Base-by-base conservation (phyloP, 2,888 invertebrate genomes). In the Stramonita haemastoma region DNA sequence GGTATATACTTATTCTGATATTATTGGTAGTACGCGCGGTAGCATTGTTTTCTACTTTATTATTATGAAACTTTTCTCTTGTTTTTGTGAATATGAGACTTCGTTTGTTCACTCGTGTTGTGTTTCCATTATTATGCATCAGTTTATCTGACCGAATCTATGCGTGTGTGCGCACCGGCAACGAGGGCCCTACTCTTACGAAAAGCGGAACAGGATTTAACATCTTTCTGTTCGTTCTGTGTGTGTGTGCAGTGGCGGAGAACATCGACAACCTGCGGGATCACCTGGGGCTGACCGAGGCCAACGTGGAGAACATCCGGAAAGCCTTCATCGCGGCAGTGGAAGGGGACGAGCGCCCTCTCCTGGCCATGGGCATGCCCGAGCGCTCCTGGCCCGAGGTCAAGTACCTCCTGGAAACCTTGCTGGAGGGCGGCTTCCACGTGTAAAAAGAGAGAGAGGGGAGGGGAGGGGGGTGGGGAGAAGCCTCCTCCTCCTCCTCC, bases 311-410 rank as follows among this genome's bases (percentile, higher is more conserved):
- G 36, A 93, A 94, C 89, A 91, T 95, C 29, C 91, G 92, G n/a
- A 92, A 91, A 56, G 94, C 93, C 17, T 94, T 95, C 89, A 90
- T 91, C 81, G 93, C 93, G 0, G 93, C 93, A 15, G 89, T 92
- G 32, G 93, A 93, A 77, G 94, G 94, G 34, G 95, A 95, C 90
- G 93, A 94, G 91, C 89, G 94, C 26, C 93, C 94, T 0, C 91
- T 95, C 77, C 90, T 92, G 87, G 92, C 92, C 87, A 91, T 95
- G 90, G 94, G 94, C 79, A 95, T 95, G 95, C 93, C 94, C 6
- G 93, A 94, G 46, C 92, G 93, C 34, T 93, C 93, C 32, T 95
- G 95, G 95, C 94, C 93, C 87, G 94, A 94, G 89, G 93, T 93
- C 46, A 91, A 92, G 83, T 92, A 89, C 88, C 92, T 93, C 90